Base-by-base conservation (phyloP, 2,113 vertebrate species). In the Cepphus grylle region DNA sequence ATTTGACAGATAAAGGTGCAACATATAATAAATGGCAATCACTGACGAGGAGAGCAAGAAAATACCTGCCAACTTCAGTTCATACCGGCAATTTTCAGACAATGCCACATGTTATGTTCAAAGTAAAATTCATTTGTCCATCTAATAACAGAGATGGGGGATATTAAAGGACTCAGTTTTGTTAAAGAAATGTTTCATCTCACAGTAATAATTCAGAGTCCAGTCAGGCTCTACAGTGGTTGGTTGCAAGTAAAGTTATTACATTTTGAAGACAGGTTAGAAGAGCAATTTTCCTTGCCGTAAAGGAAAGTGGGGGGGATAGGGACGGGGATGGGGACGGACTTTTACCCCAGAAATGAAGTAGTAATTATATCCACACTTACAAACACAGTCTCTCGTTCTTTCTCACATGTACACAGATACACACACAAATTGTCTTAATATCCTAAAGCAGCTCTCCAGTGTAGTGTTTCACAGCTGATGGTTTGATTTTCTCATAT, bases 11-110 rank as follows among this genome's bases (percentile, higher is more conserved):
- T 96, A 98, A 98, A 97, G 97, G 97, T 97, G 96, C 98, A 98
- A 98, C 98, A 98, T 99, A 98, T 98, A 99, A 99, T 99, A 99
- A 99, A 99, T 98, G 98, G 98, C 98, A 98, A 98, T 98, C 98
- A 97, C 93, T 96, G 97, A 97, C 93, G 93, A 97, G 98, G 94
- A 97, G 95, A 98, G 97, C 98, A 97, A 97, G 98, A 98, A 97
- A 98, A 98, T 98, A 98, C 98, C 98, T 98, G 98, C 98, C 98
- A 98, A 98, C 98, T 96, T 96, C 96, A 98, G 97, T 98, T 98
- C 98, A 98, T 98, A 97, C 98, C 94, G 70, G 98, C 98, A 98
- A 99, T 99, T 99, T 99, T 98, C 98, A 98, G 98, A 99, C 98
- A 98, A 99, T 98, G 97, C 98, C 90, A 98, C 98, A 98, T 98